Conservation (phyloP, 2,888 invertebrate species). For the Didymodactylos carnosus region DNA sequence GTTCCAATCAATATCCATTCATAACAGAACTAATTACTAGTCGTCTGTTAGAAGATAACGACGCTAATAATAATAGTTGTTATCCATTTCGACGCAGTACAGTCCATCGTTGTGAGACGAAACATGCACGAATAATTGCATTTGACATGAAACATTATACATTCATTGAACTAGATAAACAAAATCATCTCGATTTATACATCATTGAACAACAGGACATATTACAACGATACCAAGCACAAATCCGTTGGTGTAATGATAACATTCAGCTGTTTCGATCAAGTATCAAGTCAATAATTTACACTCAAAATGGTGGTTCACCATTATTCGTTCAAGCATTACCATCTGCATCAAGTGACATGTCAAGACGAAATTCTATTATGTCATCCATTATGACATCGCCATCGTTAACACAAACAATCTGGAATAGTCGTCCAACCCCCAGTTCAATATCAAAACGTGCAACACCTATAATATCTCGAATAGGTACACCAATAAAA, state of each 20-base stretch:
- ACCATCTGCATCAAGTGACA: too few relatives aligned
- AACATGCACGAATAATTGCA: not conserved
- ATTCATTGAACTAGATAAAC: not conserved
- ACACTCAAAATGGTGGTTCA: not conserved
- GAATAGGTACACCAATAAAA: too few relatives aligned
- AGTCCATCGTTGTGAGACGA: not conserved
- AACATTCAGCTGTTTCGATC: not conserved
- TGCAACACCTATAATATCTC: too few relatives aligned
- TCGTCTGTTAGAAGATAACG: not conserved
- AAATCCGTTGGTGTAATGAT: not conserved
- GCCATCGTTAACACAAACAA: not conserved
- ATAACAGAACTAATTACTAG: not conserved
- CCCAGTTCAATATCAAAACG: not conserved
- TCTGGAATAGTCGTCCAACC: not conserved
- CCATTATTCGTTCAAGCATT: not conserved
- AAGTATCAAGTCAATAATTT: not conserved
- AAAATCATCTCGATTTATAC: not conserved
- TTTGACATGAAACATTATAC: not conserved
- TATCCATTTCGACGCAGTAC: not conserved
- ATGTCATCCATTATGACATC: not conserved
- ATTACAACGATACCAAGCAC: not conserved
- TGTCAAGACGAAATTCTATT: too few relatives aligned
- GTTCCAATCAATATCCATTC: not conserved
- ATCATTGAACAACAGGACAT: not conserved
- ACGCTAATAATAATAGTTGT: too few relatives aligned